Base-by-base conservation (phyloP, 1,140 invertebrate genomes). In the Eciton burchellii region DNA sequence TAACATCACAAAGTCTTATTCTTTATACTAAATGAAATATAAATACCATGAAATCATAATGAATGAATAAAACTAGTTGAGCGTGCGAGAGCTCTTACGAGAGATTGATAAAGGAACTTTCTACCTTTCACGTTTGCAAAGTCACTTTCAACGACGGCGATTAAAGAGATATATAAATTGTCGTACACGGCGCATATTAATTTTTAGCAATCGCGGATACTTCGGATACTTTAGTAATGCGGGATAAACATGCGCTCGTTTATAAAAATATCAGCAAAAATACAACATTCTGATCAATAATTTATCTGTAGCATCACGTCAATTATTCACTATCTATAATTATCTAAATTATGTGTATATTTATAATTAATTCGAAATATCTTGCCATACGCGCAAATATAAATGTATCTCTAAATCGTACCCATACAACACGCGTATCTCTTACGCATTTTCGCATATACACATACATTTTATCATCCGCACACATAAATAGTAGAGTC, bases 181-280 rank as follows among this genome's bases (percentile, higher is more conserved):
- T 70, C 63, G 41, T 56, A 68, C 62, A 68, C 62, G 35, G 41
- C 74, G 29, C 19, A 66, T 43, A 35, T 56, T 1, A n/a, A 29
- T 35, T 65, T 76, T 49, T 54, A 41, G 16, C 47, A n/a, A n/a
- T 0, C 35, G 41, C 49, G 35, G 6, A 68, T 0, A 6, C 11
- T 21, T 66, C 6, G 12, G 43, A 56, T 29, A 26, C 35, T 35
- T 35, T 14, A 59, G 12, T 45, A 43, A 45, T 6, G 57, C 68
- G 26, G 41, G 47, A 77, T 63, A 83, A 83, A 47, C 24, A 26
- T 54, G 57, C 24, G 57, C 63, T 24, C 26, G 35, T 56, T 74
- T 87, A 79, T 65, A 84, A 87, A 88, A 87, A 84, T 87, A 87
- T 77, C 71, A 74, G 82, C 41, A 84, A 87, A 84, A 84, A 87